These are phyloP conservation scores for Thereva nobilitata DNA, from an alignment of 2,888 invertebrate genomes.

Conservation along the genomic window DNA sequence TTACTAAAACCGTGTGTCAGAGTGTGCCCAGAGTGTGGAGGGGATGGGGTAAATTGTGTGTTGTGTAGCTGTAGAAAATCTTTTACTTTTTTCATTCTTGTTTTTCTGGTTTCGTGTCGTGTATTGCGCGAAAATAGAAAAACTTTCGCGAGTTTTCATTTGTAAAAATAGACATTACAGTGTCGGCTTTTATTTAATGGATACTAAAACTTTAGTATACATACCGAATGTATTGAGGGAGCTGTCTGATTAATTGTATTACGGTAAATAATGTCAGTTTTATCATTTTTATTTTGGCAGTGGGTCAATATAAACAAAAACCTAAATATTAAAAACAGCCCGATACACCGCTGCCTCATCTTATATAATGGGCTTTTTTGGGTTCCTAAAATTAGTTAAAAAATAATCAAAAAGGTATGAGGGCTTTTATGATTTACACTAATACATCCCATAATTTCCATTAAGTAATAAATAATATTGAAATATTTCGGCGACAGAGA, in stretches of 20 bases:
- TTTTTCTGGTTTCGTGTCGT: not conserved
- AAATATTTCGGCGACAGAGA: too few relatives aligned
- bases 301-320: constrained; percentile 7
- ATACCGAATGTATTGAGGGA: too few relatives aligned
- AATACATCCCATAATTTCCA: too few relatives aligned
- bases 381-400: too few relatives aligned
- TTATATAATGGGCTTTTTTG: not conserved
- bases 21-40: not conserved
- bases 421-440: too few relatives aligned
- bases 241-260: too few relatives aligned
- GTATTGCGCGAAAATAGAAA: constrained; percentile 20
- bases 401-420: too few relatives aligned
- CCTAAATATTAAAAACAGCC: too few relatives aligned
- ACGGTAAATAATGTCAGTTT: not conserved
- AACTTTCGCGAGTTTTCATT: constrained; percentile 26
- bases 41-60: too few relatives aligned
- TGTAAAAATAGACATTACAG: constrained; percentile 24
- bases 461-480: too few relatives aligned
- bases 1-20: not conserved
- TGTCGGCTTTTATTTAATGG: not conserved
- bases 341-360: not conserved
- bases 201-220: not conserved
- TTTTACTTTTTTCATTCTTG: too few relatives aligned
- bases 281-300: constrained; percentile 7
- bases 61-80: too few relatives aligned